phyloP scores from a whole-genome alignment of 1,140 invertebrate species.

The Drosophila prosaltans region DNA sequence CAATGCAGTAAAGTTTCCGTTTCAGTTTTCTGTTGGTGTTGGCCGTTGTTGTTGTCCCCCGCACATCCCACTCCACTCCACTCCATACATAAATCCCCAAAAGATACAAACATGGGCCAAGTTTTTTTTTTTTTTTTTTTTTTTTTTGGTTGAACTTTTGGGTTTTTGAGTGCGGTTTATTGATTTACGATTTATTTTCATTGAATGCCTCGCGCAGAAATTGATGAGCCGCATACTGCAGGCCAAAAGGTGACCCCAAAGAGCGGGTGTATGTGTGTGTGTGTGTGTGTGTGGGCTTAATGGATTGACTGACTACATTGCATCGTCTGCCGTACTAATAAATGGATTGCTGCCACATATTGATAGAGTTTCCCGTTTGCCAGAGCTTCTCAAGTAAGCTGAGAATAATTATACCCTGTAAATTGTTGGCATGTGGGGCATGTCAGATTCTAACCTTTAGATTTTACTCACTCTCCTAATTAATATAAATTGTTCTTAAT shows the following conservation, averaged over 20 bases:
- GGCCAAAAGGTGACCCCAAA: conserved; percentile 64
- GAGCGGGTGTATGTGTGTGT: conserved; percentile 22
- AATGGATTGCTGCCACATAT: conserved; percentile 36
- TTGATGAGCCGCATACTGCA: conserved; percentile 71
- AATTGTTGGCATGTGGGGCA: neutral
- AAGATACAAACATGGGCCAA: conserved; percentile 24
- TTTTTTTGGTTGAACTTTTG: conserved; percentile 35
- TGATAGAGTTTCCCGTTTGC: conserved; percentile 27
- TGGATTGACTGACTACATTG: conserved; percentile 5
- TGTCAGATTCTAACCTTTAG: no score
- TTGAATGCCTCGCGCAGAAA: conserved; percentile 62
- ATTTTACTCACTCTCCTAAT: no score
- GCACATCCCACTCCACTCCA: neutral
- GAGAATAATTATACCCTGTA: conserved; percentile 1
- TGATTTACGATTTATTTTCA: conserved; percentile 80
- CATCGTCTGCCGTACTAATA: conserved; percentile 32
- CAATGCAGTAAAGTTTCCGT: conserved; percentile 22
- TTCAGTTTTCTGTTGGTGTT: neutral
- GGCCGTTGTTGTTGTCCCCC: neutral
- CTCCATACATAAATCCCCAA: neutral
- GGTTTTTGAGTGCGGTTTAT: conserved; percentile 61
- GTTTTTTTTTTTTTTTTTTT: conserved; percentile 11
- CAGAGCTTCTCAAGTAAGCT: neutral
- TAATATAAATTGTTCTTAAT: no score
- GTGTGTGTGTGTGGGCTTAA: neutral